Conservation (phyloP, 2,888 invertebrate species). For the Encarsia formosa region DNA sequence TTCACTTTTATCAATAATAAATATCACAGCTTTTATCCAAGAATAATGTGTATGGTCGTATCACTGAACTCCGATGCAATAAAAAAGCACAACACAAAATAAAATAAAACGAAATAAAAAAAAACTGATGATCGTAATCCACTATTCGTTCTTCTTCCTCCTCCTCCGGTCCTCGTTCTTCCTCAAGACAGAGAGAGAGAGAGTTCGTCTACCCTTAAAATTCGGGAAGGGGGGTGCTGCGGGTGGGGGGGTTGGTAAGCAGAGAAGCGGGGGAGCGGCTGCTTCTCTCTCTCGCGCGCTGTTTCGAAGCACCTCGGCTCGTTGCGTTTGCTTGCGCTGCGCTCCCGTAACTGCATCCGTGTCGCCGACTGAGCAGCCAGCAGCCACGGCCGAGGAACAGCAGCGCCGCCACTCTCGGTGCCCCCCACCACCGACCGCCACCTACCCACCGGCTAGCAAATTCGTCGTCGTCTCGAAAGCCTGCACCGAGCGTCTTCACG, state of each 20-base stretch:
- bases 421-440: constrained; percentile 5
- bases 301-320: constrained; percentile 6
- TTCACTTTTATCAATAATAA: background rate
- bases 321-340: constrained; percentile 52
- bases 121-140: no score
- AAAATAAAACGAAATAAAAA: no score
- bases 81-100: no score
- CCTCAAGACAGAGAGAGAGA: no score
- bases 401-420: constrained; percentile 26
- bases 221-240: background rate
- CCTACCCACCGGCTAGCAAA: constrained; percentile 2
- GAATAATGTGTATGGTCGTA: no score
- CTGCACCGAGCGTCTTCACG: constrained; percentile 4
- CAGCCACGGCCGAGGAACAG: constrained; percentile 36
- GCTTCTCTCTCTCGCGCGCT: constrained; percentile 1
- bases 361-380: constrained; percentile 49
- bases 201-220: no score
- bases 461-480: constrained; percentile 3
- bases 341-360: constrained; percentile 53
- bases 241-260: background rate
- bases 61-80: no score
- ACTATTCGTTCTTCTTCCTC: no score
- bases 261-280: background rate
- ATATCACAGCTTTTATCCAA: no score
- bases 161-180: no score